Conservation (phyloP, 2,888 invertebrate genomes). For the Campaea margaritaria region DNA sequence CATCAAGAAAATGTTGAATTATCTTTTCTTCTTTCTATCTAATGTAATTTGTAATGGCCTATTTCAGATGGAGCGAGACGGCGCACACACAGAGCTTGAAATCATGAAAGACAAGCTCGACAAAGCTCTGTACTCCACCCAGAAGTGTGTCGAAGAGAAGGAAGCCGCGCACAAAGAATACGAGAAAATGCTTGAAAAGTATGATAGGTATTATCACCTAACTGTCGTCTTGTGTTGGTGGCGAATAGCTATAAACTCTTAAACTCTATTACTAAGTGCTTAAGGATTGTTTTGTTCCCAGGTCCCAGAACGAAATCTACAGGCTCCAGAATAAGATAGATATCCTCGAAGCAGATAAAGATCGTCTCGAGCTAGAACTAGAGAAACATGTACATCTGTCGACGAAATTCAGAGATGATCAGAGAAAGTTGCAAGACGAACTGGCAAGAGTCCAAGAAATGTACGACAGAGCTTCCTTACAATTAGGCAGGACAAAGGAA, state of each 20-base stretch:
- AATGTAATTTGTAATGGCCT: slow-evolving; percentile 1
- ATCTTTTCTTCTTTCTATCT: background rate
- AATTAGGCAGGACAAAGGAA: slow-evolving; percentile 94
- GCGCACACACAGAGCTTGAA: slow-evolving; percentile 93
- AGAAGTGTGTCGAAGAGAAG: slow-evolving; percentile 94
- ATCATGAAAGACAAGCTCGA: slow-evolving; percentile 96
- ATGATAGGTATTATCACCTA: slow-evolving; percentile 89
- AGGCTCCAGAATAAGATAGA: slow-evolving; percentile 95
- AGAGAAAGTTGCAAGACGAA: slow-evolving; percentile 94
- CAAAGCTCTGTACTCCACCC: slow-evolving; percentile 92
- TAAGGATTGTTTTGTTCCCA: slow-evolving; percentile 64
- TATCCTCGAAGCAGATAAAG: slow-evolving; percentile 94
- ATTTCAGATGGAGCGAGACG: slow-evolving; percentile 92
- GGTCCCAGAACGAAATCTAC: slow-evolving; percentile 95
- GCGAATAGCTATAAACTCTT: slow-evolving; percentile 50
- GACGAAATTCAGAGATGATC: slow-evolving; percentile 93
- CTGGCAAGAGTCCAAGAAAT: slow-evolving; percentile 93
- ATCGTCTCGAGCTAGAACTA: slow-evolving; percentile 92
- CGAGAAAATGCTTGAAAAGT: slow-evolving; percentile 96
- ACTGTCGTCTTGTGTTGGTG: slow-evolving; percentile 78
- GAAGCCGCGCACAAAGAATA: slow-evolving; percentile 95
- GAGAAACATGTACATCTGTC: slow-evolving; percentile 93
- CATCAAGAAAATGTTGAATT: background rate
- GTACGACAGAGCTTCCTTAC: slow-evolving; percentile 94
- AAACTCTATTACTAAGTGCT: slow-evolving; percentile 20